Evolutionary conservation across 2,113 vertebrate species (phyloP), one percentile per base, ranked within the genome.

Genomic region (Acrocephalus arundinaceus): DNA sequence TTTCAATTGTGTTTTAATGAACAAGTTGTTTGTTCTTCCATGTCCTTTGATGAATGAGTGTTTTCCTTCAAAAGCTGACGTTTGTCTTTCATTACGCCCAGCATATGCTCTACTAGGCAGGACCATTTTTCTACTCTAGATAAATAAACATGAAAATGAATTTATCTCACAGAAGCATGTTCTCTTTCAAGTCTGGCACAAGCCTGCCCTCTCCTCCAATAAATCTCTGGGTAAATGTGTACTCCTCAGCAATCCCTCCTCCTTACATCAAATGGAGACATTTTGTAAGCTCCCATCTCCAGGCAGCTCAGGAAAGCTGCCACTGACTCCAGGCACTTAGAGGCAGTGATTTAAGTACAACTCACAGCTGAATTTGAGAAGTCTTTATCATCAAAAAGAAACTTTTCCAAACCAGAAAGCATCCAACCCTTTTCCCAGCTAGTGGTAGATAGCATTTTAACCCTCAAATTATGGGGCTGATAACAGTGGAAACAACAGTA

Each of bases 71-170:
- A 96, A 97, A 92, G 93, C 96, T 93, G 90, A 89, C 94, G 94
- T 96, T 97, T 97, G 96, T 97, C 95, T 97, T 97, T 97, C 97
- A 97, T 97, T 97, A 96, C 1, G 0, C 62, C 55, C 80, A 94
- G 95, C 97, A 95, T 96, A 95, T 96, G 97, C 92, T 96, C 93
- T 96, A 10, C 71, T 96, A 96, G 96, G 93, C 94, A 93, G 63
- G 55, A 89, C 85, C 80, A 33, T 94, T 97, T 96, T 96, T 95
- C 96, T 94, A 79, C 85, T 78, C 77, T 97, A 96, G 90, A 94
- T 95, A 97, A 97, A 97, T 92, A 97, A 97, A 97, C 97, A 97
- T 24, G 84, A 92, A 94, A 96, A 97, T 97, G 59, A 95, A 97
- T 97, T 97, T 97, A 97, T 95, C 96, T 97, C 63, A 3, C 81